Base-by-base conservation (phyloP, 1,140 invertebrate genomes). In the Xylocopa sonorina region DNA sequence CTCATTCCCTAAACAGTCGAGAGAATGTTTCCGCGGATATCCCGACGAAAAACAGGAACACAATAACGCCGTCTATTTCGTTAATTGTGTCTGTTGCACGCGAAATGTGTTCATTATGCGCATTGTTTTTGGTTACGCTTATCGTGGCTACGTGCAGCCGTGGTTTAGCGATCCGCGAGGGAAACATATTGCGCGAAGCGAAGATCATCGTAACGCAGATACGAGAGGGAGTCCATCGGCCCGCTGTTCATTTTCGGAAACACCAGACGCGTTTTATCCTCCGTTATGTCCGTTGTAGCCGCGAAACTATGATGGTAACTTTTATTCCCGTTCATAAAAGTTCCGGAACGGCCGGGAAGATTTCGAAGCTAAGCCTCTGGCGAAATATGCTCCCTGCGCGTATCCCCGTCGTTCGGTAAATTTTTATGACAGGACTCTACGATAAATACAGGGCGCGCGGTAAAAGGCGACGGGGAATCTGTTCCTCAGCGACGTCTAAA, bases 61-160 rank as follows among this genome's bases (percentile, higher is more conserved):
- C 67, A 43, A 71, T 50, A 78, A 24, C 32, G 16, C 29, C 16
- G 24, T 60, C 66, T 78, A 62, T 60, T 71, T 71, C 21, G 66
- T 71, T 51, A 71, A 71, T 51, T 60, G 34, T 32, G 1, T 53
- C n/a, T n/a, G 32, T 18, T 18, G 10, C 10, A 12, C 32, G 43
- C 32, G 21, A 43, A 62, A 71, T 24, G 43, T 32, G 55, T 29
- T 76, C 63, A 48, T 76, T 76, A 68, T 16, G 16, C 51, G n/a
- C 21, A 50, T 50, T 43, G 24, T 60, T 58, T 41, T 48, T 68
- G n/a, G 58, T 76, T 51, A 41, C 55, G 41, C 48, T 57, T 75
- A 75, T 69, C 64, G 5, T n/a, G 24, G 21, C 7, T 6, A 2
- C 16, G 12, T 55, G 27, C n/a, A 29, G 16, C 24, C 18, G 29